Evolutionary conservation across 2,888 invertebrate species (phyloP).

Genomic region (Cephonodes hylas): DNA sequence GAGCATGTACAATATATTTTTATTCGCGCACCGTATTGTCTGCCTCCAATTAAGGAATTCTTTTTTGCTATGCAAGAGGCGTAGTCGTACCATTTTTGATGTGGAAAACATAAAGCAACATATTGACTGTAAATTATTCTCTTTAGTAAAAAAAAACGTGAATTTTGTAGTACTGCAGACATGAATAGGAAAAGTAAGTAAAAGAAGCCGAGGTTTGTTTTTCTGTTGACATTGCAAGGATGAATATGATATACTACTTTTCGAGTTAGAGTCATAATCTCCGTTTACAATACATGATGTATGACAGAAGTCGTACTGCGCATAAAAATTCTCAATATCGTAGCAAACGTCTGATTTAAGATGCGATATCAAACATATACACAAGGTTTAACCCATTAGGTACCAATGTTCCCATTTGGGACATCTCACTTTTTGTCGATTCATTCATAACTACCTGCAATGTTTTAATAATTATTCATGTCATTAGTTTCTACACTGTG

Average conservation of each 20-base stretch:
- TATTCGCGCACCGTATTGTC: neutral
- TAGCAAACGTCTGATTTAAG: neutral
- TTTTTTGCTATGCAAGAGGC: neutral
- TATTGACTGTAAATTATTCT: neutral
- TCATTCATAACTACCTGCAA: too few species aligned
- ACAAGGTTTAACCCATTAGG: too few species aligned
- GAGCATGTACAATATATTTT: neutral
- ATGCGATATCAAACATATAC: constrained; percentile 5
- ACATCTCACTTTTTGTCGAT: too few species aligned
- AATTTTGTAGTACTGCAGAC: neutral
- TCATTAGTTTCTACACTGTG: too few species aligned
- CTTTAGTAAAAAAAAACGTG: neutral
- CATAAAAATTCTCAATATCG: neutral
- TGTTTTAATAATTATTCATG: too few species aligned
- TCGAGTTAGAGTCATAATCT: neutral
- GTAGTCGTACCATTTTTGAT: neutral
- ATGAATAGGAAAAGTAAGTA: neutral
- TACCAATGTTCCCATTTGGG: too few species aligned
- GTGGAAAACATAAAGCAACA: neutral
- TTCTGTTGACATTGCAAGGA: neutral
- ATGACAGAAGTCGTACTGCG: neutral
- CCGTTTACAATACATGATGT: neutral
- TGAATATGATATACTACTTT: neutral
- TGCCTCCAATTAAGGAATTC: neutral
- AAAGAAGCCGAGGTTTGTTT: neutral